These are phyloP conservation scores for Patella pellucida DNA, from an alignment of 2,888 invertebrate species.

Conservation along the genomic window DNA sequence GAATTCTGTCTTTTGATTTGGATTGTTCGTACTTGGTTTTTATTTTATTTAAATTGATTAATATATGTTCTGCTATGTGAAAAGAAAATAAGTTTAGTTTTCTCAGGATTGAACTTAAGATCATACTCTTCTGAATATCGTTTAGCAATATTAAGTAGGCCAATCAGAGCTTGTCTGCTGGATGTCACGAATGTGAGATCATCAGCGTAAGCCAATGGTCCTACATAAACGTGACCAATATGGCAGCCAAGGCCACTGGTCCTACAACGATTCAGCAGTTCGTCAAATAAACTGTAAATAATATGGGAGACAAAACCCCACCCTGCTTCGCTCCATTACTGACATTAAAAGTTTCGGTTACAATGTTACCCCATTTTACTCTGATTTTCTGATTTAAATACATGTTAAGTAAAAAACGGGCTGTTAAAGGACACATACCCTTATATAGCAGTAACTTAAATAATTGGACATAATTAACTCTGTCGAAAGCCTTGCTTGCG, in stretches of 20 bases:
- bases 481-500: too few species aligned
- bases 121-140: slow-evolving; percentile 7
- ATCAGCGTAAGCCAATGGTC: too few species aligned
- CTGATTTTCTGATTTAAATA: background rate
- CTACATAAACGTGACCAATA: too few species aligned
- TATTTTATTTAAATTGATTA: too few species aligned
- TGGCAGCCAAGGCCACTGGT: background rate
- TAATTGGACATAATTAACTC: too few species aligned
- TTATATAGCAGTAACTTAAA: background rate
- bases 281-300: background rate
- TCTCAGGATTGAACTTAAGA: background rate
- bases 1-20: too few species aligned
- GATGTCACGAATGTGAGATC: too few species aligned
- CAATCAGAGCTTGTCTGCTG: too few species aligned
- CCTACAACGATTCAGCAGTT: too few species aligned
- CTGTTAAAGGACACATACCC: background rate
- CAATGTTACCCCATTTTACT: slow-evolving; percentile 3
- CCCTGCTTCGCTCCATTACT: slow-evolving; percentile 20
- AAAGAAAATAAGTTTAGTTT: slow-evolving; percentile 6
- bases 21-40: too few species aligned
- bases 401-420: background rate
- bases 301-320: slow-evolving; percentile 16
- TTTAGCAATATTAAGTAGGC: too few species aligned
- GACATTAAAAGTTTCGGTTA: slow-evolving; percentile 16
- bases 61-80: too few species aligned